phyloP scores from a whole-genome alignment of 2,888 invertebrate genomes.

The Kryphioiulus occultus region DNA sequence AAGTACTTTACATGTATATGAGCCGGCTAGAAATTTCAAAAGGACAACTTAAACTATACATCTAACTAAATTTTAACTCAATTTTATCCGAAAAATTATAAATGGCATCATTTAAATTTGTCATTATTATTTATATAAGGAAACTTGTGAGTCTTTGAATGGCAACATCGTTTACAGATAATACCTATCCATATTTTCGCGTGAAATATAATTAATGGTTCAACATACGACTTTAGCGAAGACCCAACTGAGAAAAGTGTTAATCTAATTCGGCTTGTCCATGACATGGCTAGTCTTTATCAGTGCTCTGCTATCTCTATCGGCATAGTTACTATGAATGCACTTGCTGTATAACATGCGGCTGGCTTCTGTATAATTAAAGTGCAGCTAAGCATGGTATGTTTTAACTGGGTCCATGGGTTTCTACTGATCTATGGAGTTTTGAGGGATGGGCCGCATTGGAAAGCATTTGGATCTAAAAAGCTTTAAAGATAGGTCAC shows the following conservation, averaged over 20 bases:
- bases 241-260: not conserved
- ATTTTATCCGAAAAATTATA: no score
- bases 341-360: not conserved
- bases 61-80: no score
- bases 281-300: not conserved
- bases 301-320: not conserved
- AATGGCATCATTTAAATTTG: no score
- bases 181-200: not conserved
- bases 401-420: conserved; percentile 7
- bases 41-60: no score
- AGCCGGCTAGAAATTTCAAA: no score
- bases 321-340: not conserved
- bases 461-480: conserved; percentile 32
- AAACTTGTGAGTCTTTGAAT: no score
- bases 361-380: not conserved
- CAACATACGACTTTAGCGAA: not conserved
- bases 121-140: no score
- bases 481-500: conserved; percentile 39
- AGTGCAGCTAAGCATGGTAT: conserved; percentile 36
- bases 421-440: conserved; percentile 22
- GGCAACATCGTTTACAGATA: not conserved
- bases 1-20: no score
- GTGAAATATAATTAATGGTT: not conserved
- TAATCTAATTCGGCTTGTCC: not conserved
- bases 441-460: conserved; percentile 21